Evolutionary conservation across 2,888 invertebrate genomes (phyloP).

Genomic region (Eledona agricola): DNA sequence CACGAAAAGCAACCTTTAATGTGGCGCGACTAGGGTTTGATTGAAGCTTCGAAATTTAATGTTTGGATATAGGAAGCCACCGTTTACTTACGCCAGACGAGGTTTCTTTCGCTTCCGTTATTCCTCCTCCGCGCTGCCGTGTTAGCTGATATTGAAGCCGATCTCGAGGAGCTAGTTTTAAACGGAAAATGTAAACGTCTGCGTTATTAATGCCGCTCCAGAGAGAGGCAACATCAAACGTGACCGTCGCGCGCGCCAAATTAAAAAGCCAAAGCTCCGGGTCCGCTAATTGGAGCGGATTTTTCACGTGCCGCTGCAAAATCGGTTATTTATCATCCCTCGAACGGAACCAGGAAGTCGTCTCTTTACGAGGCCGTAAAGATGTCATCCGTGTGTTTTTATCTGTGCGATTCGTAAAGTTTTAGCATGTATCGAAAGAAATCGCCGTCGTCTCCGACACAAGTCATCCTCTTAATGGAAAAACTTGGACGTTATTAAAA

Average conservation of each 20-base stretch:
- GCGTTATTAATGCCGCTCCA: conserved; percentile 34
- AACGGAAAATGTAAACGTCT: conserved; percentile 34
- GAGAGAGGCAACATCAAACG: conserved; percentile 34
- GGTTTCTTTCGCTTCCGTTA: conserved; percentile 32
- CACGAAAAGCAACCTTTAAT: conserved; percentile 37
- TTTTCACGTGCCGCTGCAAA: too few relatives aligned
- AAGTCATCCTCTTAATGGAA: conserved; percentile 58
- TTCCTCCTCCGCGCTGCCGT: conserved; percentile 20
- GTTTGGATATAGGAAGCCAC: conserved; percentile 29
- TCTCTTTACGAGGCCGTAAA: conserved; percentile 40
- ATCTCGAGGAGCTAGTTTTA: conserved; percentile 27
- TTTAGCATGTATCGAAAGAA: conserved; percentile 40
- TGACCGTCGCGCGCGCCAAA: conserved; percentile 35
- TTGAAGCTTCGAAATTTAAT: conserved; percentile 37
- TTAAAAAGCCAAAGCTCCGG: too few relatives aligned
- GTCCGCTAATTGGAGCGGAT: too few relatives aligned
- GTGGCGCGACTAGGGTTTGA: conserved; percentile 38
- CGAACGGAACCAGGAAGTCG: conserved; percentile 38
- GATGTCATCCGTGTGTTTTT: conserved; percentile 42
- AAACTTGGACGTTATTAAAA: conserved; percentile 59
- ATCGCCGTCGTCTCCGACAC: conserved; percentile 33
- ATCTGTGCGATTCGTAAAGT: conserved; percentile 40
- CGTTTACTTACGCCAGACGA: conserved; percentile 34
- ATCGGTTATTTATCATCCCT: too few relatives aligned
- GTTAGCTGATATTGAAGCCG: conserved; percentile 34